These are phyloP conservation scores for Congeria kusceri DNA, from an alignment of 2,888 invertebrate genomes.

Conservation along the genomic window DNA sequence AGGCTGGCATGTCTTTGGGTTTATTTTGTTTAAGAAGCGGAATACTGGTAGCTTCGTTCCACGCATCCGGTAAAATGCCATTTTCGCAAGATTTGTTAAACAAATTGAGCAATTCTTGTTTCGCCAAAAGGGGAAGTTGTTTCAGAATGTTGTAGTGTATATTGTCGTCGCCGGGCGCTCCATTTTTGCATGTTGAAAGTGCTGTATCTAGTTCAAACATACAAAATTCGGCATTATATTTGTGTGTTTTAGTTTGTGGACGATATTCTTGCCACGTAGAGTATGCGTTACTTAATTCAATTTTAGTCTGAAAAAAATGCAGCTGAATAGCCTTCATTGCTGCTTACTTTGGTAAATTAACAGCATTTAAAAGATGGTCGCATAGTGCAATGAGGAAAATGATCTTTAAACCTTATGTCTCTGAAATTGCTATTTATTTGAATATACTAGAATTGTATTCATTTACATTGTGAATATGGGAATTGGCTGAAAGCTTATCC, in stretches of 20 bases:
- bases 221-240: background rate
- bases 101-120: background rate
- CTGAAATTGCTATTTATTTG: no score
- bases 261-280: background rate
- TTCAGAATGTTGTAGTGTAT: constrained; percentile 3
- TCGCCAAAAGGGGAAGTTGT: background rate
- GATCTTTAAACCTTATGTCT: no score
- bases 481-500: no score
- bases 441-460: no score
- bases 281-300: background rate
- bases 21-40: constrained; percentile 10
- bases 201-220: background rate
- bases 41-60: constrained; percentile 12
- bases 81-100: constrained; percentile 11
- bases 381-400: no score
- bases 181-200: background rate
- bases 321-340: background rate
- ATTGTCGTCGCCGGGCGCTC: background rate
- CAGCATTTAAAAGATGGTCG: no score
- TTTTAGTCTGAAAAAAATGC: background rate
- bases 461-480: no score
- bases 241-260: no score
- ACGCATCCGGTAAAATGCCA: background rate
- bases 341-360: background rate
- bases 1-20: constrained; percentile 4